These are phyloP conservation scores for Prionailurus bengalensis DNA, from an alignment of 2,113 vertebrate genomes.

Conservation along the genomic window DNA sequence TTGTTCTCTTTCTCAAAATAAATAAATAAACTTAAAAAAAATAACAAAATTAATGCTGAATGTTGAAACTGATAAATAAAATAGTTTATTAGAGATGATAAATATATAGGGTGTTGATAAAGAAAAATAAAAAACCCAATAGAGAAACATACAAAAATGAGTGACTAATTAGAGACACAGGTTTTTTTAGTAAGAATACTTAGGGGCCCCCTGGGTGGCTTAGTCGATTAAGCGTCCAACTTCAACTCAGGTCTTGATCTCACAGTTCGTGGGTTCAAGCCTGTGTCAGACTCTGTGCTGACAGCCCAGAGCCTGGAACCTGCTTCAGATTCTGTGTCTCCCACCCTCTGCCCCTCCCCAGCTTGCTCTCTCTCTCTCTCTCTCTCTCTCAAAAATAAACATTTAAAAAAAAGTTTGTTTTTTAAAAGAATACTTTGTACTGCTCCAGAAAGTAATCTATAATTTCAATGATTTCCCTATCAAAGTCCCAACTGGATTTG, in stretches of 20 bases:
- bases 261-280: not conserved
- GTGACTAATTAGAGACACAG: conserved; percentile 21
- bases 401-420: too few species aligned
- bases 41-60: not conserved
- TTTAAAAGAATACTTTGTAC: not conserved
- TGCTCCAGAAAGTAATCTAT: conserved; percentile 12
- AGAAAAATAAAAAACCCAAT: not conserved
- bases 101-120: conserved; percentile 10
- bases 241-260: not conserved
- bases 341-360: not conserved
- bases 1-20: too few species aligned
- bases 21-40: too few species aligned
- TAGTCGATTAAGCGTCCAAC: not conserved
- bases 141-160: conserved; percentile 36
- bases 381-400: too few species aligned
- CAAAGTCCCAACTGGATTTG: not conserved
- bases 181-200: conserved; percentile 19
- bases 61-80: conserved; percentile 19
- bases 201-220: not conserved
- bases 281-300: too few species aligned
- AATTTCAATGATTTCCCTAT: not conserved
- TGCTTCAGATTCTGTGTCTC: not conserved
- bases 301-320: too few species aligned
- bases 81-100: conserved; percentile 4
- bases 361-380: not conserved